Base-by-base conservation (phyloP, 2,113 vertebrate species). In the Petromus typicus region DNA sequence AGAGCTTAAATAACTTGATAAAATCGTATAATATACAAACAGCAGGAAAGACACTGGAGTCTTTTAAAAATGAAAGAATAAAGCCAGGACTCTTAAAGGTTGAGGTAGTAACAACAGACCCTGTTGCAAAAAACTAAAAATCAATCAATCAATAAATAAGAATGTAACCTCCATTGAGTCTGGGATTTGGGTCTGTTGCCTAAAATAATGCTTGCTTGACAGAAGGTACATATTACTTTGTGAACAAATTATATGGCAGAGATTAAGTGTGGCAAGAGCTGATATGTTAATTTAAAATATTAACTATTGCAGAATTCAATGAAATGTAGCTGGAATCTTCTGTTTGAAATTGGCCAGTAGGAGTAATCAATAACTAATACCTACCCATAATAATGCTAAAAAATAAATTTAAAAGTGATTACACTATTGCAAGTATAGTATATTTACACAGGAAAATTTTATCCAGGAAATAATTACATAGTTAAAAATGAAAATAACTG, bases 1-100 rank as follows among this genome's bases (percentile, higher is more conserved):
- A 45, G 17, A 93, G n/a, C 32, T 87, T 96, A 92, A 97, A 79
- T 61, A 90, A 89, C 64, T 48, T 85, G 63, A 13, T 67, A 91
- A n/a, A 86, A 86, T 90, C 37, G 90, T 45, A 91, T 89, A 71
- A 43, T 85, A 67, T 67, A 94, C 48, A 91, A 86, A 90, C 43
- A 7, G 48, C 57, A 95, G 66, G 32, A 90, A 88, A 86, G 73
- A 12, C 5, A 20, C 1, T 89, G 22, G 23, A 83, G 18, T 84
- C 43, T 78, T 95, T 71, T n/a, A 91, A 64, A 96, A 92, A 92
- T 37, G 43, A 81, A 7, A 89, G 25, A 87, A 54, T 6, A 51
- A 20, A 78, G 30, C 9, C 48, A 34, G 45, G 32, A 3, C 45
- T 78, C 45, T 40, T 10, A 45, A 23, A 45, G 40, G 30, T 6